Percentiles rank a stretch among this genome's conserved stretches.
Evolutionary conservation across 2,797 vertebrate species (phyloP).

Genomic region (Sparus aurata): DNA sequence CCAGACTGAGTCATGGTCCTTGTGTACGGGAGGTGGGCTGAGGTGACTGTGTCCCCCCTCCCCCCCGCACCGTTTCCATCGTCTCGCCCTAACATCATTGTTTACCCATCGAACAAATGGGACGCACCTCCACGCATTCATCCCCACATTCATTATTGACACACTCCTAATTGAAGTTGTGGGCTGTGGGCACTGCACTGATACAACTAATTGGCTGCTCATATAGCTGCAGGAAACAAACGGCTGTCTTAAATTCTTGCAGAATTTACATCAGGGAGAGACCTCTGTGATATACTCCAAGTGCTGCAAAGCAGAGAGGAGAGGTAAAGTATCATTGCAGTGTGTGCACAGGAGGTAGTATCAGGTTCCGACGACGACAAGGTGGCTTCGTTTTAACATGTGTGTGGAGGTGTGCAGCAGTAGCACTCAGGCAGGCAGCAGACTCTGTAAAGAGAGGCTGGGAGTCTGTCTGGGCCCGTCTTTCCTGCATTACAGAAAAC

Average conservation of each 20-base stretch:
- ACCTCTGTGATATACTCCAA: not conserved
- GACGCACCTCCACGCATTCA: conserved; percentile 15
- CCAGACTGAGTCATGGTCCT: not conserved
- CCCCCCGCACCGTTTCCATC: conserved; percentile 3
- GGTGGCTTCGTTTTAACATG: too few species aligned
- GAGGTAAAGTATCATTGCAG: not conserved
- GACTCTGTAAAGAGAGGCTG: not conserved
- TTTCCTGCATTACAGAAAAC: not conserved
- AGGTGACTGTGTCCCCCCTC: conserved; percentile 3
- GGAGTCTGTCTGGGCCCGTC: not conserved
- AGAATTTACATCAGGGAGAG: not conserved
- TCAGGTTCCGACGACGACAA: not conserved
- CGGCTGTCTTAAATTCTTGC: not conserved
- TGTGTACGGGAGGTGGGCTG: not conserved
- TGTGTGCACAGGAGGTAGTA: not conserved
- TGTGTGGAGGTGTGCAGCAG: not conserved
- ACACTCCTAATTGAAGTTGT: conserved; percentile 31
- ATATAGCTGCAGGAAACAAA: conserved; percentile 13
- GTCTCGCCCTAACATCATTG: conserved; percentile 11
- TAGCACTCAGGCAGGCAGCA: not conserved
- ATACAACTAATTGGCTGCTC: conserved; percentile 13
- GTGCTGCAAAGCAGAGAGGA: not conserved
- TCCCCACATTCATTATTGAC: conserved; percentile 29
- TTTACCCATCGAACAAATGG: conserved; percentile 20
- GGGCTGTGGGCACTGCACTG: not conserved